Percentiles rank a stretch among this genome's conserved stretches.
Evolutionary conservation across 2,888 invertebrate genomes (phyloP).

Genomic region (Agrotis segetum): DNA sequence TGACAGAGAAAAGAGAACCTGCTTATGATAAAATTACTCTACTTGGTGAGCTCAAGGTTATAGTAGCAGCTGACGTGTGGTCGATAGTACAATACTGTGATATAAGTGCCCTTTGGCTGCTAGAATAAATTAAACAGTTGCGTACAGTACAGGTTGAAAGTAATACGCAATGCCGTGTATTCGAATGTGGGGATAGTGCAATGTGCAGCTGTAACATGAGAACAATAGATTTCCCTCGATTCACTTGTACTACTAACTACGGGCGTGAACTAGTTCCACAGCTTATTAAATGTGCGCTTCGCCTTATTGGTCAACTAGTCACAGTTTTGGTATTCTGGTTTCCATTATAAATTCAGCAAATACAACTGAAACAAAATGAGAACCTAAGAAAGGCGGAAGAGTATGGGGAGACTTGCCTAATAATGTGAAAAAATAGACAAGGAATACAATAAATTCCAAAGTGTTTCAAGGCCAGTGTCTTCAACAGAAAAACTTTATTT

Average conservation of each 20-base stretch:
- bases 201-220: constrained; percentile 29
- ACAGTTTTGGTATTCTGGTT: not conserved
- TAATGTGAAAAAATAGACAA: too few species aligned
- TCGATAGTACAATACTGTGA: not conserved
- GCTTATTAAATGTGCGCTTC: constrained; percentile 19
- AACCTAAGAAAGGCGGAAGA: too few species aligned
- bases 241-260: constrained; percentile 8
- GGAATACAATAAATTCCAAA: too few species aligned
- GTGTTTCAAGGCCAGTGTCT: too few species aligned
- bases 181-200: constrained; percentile 15
- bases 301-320: constrained; percentile 10
- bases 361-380: too few species aligned
- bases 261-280: constrained; percentile 28
- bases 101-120: not conserved
- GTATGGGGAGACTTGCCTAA: too few species aligned
- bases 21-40: too few species aligned
- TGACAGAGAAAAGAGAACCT: too few species aligned
- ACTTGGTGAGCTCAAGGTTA: too few species aligned
- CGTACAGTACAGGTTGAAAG: constrained; percentile 3
- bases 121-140: constrained; percentile 18
- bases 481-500: too few species aligned
- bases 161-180: constrained; percentile 30
- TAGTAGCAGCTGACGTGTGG: too few species aligned
- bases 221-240: constrained; percentile 50
- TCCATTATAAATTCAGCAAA: too few species aligned